Conservation (phyloP, 2,797 vertebrate species). For the Nasua narica region DNA sequence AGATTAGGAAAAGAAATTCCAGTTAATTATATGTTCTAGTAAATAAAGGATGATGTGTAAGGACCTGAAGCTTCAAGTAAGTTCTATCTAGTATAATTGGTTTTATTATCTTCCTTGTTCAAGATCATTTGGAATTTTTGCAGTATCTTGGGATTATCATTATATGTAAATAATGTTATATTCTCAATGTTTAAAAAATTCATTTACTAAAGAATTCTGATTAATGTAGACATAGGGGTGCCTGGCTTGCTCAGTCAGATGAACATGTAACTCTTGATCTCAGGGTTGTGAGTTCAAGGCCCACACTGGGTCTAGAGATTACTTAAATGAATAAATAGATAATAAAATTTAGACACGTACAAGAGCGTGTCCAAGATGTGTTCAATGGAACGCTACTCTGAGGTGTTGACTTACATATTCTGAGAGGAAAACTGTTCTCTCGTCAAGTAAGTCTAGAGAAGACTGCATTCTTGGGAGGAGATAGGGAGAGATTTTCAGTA, state of each 20-base stretch:
- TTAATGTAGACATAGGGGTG: neutral
- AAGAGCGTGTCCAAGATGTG: neutral
- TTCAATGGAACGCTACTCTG: neutral
- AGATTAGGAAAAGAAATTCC: neutral
- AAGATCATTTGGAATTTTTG: neutral
- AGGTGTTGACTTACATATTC: neutral
- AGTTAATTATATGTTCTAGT: neutral
- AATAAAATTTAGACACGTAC: neutral
- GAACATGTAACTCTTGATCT: neutral
- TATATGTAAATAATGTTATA: neutral
- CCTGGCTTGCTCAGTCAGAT: neutral
- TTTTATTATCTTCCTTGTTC: neutral
- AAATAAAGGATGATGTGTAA: neutral
- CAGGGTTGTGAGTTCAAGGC: neutral
- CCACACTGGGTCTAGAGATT: neutral
- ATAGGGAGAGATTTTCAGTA: neutral
- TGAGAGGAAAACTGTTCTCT: neutral
- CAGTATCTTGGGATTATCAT: neutral
- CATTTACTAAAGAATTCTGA: neutral
- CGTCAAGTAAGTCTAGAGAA: neutral
- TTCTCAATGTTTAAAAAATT: neutral
- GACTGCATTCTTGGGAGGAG: neutral
- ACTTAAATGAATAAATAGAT: neutral
- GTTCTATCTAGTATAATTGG: neutral
- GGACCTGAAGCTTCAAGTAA: neutral